Percentiles rank a stretch among this genome's conserved stretches.
phyloP scores from a whole-genome alignment of 2,113 vertebrate species.

The Gavialis gangeticus region DNA sequence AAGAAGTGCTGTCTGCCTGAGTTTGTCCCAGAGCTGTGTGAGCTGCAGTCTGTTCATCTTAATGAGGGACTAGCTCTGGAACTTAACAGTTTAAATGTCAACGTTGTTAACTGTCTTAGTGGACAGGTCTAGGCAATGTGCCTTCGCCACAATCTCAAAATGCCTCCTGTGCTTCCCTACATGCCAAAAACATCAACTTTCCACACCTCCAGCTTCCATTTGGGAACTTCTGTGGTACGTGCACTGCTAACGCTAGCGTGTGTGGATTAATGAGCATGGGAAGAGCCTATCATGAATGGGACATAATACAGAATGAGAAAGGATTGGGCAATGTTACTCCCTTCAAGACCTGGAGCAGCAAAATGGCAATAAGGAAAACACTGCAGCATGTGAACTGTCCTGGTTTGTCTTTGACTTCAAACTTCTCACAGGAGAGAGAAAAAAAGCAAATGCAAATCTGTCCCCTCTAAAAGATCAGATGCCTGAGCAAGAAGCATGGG shows the following conservation, averaged over 20 bases:
- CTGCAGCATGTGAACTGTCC: background rate
- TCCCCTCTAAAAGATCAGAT: background rate
- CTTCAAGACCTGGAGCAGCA: background rate
- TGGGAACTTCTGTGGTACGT: background rate
- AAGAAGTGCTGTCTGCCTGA: background rate
- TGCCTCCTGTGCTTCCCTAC: too few relatives aligned
- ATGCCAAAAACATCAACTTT: background rate
- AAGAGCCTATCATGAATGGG: background rate
- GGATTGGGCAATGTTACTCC: background rate
- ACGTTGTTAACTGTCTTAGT: background rate
- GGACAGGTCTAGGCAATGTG: background rate
- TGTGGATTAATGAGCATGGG: background rate
- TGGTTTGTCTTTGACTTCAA: background rate
- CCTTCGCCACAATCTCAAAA: background rate
- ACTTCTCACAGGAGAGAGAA: background rate
- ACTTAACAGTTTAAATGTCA: background rate
- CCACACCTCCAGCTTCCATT: background rate
- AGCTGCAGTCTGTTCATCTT: background rate
- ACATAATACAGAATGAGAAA: background rate
- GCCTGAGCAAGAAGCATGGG: rapidly evolving
- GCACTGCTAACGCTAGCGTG: background rate
- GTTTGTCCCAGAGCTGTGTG: background rate
- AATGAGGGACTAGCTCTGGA: background rate
- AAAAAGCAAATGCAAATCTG: background rate
- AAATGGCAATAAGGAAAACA: background rate